Evolutionary conservation across 30 jellyfish, hydroid and myxozoan species (phyloP), one percentile per base, ranked within the genome.

Genomic region (Morbakka virulenta): DNA sequence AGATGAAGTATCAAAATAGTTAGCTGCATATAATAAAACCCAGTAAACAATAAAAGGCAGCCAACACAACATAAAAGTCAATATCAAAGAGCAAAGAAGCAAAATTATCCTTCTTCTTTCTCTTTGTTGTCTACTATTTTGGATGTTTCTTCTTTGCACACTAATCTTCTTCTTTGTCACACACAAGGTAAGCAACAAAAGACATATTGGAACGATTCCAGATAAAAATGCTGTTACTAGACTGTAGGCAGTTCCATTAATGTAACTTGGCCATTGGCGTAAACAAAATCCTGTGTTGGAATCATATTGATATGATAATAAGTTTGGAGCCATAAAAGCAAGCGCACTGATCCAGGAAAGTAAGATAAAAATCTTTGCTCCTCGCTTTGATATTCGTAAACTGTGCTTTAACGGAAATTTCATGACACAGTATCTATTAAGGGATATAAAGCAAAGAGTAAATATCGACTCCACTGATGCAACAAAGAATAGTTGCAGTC

Each of bases 381-480:
- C 53, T 1, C 84, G 81, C 28, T 36, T 82, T 1, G 80, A 61
- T 29, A 82, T 28, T 41, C 64, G 71, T 33, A 69, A 21, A 27
- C 34, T 26, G 3, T 23, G 65, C 51, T 36, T 53, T 83, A 82
- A 20, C 2, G 94, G 94, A 52, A 22, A 82, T 50, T 70, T 82
- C 50, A 82, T 82, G 65, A 41, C 64, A 29, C 69, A n/a, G 69
- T 69, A 70, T 69, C 94, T 32, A 17, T 83, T 82, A 35, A 82
- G 30, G 1, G 94, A 70, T 9, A 82, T 82, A 24, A 76, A 80
- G 65, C 86, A 31, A 35, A 82, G 75, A 20, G 94, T 82, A 13
- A 82, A 34, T 1, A 82, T 78, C 3, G 94, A 82, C 49, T 69
- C 94, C 52, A 70, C 85, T 1, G 94, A 65, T 14, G 86, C 83